phyloP scores from a whole-genome alignment of 2,888 invertebrate genomes.

The Phengaris alcon region DNA sequence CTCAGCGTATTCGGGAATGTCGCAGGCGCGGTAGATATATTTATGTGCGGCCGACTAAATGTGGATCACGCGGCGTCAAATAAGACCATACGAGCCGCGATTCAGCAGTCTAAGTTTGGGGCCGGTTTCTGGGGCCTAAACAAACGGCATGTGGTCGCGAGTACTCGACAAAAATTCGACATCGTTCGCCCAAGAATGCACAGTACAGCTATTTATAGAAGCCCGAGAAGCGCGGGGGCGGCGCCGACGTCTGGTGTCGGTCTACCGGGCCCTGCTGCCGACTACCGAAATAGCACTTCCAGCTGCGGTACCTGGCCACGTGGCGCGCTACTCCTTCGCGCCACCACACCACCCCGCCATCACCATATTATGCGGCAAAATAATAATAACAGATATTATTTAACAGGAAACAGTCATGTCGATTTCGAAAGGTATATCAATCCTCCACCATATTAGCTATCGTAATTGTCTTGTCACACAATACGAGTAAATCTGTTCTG shows the following conservation, averaged over 20 bases:
- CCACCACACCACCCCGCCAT: neutral
- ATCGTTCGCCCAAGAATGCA: slow-evolving; percentile 79
- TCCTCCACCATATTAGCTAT: too few species aligned
- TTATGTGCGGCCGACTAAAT: slow-evolving; percentile 1
- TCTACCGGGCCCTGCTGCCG: slow-evolving; percentile 82
- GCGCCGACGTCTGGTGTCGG: slow-evolving; percentile 78
- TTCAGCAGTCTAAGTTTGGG: slow-evolving; percentile 46
- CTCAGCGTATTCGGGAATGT: slow-evolving; percentile 6
- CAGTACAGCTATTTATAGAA: slow-evolving; percentile 75
- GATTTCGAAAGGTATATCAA: too few species aligned
- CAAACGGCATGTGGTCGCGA: slow-evolving; percentile 76
- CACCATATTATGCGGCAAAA: neutral
- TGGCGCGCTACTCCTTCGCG: slow-evolving; percentile 47
- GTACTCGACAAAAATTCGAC: slow-evolving; percentile 80
- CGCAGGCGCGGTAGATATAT: neutral
- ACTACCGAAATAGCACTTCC: slow-evolving; percentile 78
- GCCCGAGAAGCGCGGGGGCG: slow-evolving; percentile 77
- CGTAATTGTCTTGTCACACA: too few species aligned
- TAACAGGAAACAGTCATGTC: too few species aligned
- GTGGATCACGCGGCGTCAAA: slow-evolving; percentile 34
- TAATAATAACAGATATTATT: too few species aligned
- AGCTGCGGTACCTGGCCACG: slow-evolving; percentile 77
- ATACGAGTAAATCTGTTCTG: too few species aligned
- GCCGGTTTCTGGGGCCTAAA: slow-evolving; percentile 62
- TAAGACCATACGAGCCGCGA: slow-evolving; percentile 36